Base-by-base conservation (phyloP, 2,888 invertebrate species). In the Nomada fucata region DNA sequence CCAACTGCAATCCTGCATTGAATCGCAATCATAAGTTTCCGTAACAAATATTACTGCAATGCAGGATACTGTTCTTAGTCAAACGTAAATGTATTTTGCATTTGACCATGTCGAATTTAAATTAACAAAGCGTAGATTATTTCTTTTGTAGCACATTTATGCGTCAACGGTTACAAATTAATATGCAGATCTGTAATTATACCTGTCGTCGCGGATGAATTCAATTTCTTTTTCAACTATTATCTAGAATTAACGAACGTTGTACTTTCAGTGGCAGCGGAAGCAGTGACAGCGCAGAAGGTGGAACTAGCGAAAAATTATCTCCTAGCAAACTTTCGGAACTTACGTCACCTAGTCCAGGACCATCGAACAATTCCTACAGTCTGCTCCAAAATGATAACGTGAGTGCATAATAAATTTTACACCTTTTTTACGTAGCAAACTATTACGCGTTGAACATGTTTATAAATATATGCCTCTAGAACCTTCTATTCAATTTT, bases 241-340 rank as follows among this genome's bases (percentile, higher is more conserved):
- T 20, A 42, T 61, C 13, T 20, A 20, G 50, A 47, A 76, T 55
- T 57, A 77, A 65, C 63, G 67, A 15, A 36, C 20, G 15, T 82
- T 70, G 79, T 86, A 82, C 55, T 94, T 94, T 78, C 92, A 95
- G 95, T 91, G 94, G 95, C 68, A 95, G 95, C 90, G 94, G 95
- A 85, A 95, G 95, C 90, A 95, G 95, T 89, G 95, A 95, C 84
- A 95, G 95, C 73, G 94, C 94, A 52, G 95, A 94, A 81, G 93
- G 93, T 75, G 92, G 92, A 76, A 89, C 90, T 69, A 89, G 87
- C 80, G 93, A 93, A 77, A 93, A 93, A 92, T 89, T 93, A 71
- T 93, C 93, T 18, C 92, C 93, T 2, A 91, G 90, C 70, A 93
- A 93, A 87, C 90, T 92, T 68, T 92, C 92, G 60, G 93, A 93